phyloP scores from a whole-genome alignment of 2,888 invertebrate species.

The Torymus texanus region DNA sequence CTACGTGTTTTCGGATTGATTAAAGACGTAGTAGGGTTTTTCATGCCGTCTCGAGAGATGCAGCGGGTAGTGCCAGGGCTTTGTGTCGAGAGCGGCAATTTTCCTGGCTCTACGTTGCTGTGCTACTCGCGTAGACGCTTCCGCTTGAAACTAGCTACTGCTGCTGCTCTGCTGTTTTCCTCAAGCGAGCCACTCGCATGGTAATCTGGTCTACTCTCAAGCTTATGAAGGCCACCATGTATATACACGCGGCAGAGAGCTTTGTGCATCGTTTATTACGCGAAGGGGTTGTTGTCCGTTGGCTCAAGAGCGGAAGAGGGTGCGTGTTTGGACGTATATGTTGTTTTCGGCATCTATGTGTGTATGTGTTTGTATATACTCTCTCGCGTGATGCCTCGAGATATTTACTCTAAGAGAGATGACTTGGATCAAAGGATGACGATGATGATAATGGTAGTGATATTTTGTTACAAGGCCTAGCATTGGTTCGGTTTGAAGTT shows the following conservation, averaged over 20 bases:
- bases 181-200: background rate
- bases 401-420: no score
- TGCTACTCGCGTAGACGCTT: no score
- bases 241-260: background rate
- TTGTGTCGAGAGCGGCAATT: constrained; percentile 41
- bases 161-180: no score
- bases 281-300: background rate
- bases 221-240: constrained; percentile 5
- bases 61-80: background rate
- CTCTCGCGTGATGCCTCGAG: no score
- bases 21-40: constrained; percentile 46
- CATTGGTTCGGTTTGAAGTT: no score
- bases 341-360: no score
- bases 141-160: no score
- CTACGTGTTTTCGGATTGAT: constrained; percentile 47
- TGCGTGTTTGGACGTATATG: no score
- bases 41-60: constrained; percentile 42
- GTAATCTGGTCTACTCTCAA: constrained; percentile 33
- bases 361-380: no score
- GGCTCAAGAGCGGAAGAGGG: background rate
- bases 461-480: no score
- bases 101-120: background rate
- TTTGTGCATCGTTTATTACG: constrained; percentile 50
- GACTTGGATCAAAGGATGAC: no score
- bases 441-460: no score